Base-by-base conservation (phyloP, 2,113 vertebrate species). In the Coracopsis vasa region DNA sequence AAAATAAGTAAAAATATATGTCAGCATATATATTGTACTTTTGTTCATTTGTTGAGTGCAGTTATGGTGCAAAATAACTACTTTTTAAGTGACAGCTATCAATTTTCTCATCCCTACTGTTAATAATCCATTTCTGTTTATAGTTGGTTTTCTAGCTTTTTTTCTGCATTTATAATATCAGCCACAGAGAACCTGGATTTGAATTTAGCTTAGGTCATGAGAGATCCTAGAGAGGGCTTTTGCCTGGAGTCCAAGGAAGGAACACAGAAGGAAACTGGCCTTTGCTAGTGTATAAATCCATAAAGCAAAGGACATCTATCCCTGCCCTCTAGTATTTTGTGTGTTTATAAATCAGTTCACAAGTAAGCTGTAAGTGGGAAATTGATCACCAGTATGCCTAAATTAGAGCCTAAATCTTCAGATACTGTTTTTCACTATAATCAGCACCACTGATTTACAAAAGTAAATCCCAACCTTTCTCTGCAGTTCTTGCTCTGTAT, bases 101-200 rank as follows among this genome's bases (percentile, higher is more conserved):
- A 47, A 5, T 87, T 84, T 81, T 91, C 29, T 81, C 61, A 81
- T 39, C 13, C 6, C 24, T 78, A 35, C 14, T 77, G 16, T 81
- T 92, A 58, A 78, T 86, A 88, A 58, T 12, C 71, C 7, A 29
- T 78, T 91, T 88, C 12, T 82, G 23, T 71, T 35, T 61, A 88
- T 54, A 48, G 47, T 44, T 48, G 4, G 0, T 48, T 88, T 64
- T 83, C 62, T 72, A 41, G 18, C 6, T 77, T 91, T 13, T 42
- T 90, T 25, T 81, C 45, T 64, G 8, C 21, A 9, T 37, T 73
- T 24, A 86, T 82, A 88, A 2, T 29, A 45, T 27, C 27, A 51
- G 44, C 17, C 27, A 37, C 44, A 50, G n/a, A 80, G 7, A 65
- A 53, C 35, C 8, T 37, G 51, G 11, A 35, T 67, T 91, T 86